phyloP scores from a whole-genome alignment of 2,113 vertebrate species.

The Nansenia antarctica region DNA sequence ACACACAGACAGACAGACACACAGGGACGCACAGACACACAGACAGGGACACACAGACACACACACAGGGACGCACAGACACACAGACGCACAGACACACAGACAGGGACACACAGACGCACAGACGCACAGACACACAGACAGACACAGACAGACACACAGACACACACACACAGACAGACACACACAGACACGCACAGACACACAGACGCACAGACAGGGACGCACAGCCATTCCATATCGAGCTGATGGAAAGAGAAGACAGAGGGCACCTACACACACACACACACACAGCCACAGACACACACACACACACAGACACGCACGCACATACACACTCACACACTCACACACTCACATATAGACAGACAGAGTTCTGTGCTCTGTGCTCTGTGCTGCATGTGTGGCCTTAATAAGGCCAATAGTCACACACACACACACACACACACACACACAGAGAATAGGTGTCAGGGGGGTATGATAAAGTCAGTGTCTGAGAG shows the following conservation, averaged over 20 bases:
- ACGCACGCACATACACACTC: neutral
- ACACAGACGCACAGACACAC: too few species aligned
- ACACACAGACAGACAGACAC: too few species aligned
- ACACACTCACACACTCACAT: neutral
- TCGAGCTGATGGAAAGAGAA: neutral
- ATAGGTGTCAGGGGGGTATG: conserved; percentile 1
- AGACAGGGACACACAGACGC: too few species aligned
- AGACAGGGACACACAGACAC: too few species aligned
- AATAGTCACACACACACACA: too few species aligned
- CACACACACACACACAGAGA: too few species aligned
- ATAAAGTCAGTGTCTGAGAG: conserved; percentile 6
- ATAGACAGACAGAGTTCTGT: neutral
- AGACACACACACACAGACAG: too few species aligned
- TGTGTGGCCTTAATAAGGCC: conserved; percentile 3
- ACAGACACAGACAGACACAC: too few species aligned
- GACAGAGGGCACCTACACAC: neutral
- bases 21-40: too few species aligned
- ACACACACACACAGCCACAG: neutral
- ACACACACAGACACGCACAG: too few species aligned
- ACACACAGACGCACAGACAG: conserved; percentile 25
- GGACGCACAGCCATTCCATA: neutral
- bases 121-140: too few species aligned
- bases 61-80: too few species aligned
- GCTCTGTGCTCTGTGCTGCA: neutral
- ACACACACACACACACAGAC: neutral